Evolutionary conservation across 2,888 invertebrate species (phyloP).

Genomic region (Cynaeus angustus): DNA sequence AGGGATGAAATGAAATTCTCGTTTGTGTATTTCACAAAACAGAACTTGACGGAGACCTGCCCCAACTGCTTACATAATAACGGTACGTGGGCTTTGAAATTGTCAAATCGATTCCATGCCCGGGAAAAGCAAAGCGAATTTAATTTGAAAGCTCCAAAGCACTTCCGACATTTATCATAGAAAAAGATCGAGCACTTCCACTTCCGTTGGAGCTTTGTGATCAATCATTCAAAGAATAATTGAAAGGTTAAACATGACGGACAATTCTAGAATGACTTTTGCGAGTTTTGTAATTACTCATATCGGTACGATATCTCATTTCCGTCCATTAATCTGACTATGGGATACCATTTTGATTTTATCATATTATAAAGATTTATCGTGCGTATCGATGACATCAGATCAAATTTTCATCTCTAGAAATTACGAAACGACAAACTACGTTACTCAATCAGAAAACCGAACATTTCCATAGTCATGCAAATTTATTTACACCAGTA

Average conservation of each 20-base stretch:
- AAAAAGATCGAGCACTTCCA: conserved; percentile 40
- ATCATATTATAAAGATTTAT: conserved; percentile 14
- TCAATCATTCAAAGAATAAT: conserved; percentile 39
- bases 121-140: conserved; percentile 46
- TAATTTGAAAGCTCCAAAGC: conserved; percentile 42
- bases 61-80: conserved; percentile 42
- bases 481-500: conserved; percentile 43
- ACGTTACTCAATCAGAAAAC: conserved; percentile 15
- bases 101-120: conserved; percentile 41
- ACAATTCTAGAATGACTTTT: conserved; percentile 12
- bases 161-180: conserved; percentile 44
- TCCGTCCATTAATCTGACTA: conserved; percentile 6
- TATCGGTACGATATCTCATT: conserved; percentile 9
- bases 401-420: conserved; percentile 2
- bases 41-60: conserved; percentile 31
- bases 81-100: conserved; percentile 30
- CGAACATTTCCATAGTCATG: conserved; percentile 31
- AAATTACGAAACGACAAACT: background rate
- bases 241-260: conserved; percentile 30
- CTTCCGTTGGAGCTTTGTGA: conserved; percentile 41
- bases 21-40: conserved; percentile 9
- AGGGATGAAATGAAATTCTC: conserved; percentile 19
- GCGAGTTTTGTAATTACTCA: conserved; percentile 9
- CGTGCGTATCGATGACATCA: conserved; percentile 13
- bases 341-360: background rate